phyloP scores from a whole-genome alignment of 2,797 vertebrate genomes.

The Caiman crocodilus region DNA sequence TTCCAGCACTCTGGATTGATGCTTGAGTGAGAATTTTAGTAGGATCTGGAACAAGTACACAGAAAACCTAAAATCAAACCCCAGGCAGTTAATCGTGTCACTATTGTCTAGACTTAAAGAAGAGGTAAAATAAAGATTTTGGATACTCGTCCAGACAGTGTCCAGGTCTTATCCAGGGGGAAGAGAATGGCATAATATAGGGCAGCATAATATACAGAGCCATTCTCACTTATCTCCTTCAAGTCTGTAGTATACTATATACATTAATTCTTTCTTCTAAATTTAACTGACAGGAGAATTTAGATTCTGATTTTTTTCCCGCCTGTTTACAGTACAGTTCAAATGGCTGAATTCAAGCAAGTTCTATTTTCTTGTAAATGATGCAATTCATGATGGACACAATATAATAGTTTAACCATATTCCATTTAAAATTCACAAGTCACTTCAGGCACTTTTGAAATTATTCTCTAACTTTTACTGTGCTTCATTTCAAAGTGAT shows the following conservation, averaged over 20 bases:
- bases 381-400: background rate
- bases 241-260: background rate
- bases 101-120: background rate
- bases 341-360: background rate
- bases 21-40: background rate
- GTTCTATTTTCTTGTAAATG: background rate
- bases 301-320: background rate
- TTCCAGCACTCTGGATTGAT: background rate
- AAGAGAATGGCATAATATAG: background rate
- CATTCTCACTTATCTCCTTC: background rate
- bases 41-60: background rate
- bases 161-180: background rate
- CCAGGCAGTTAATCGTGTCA: background rate
- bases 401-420: background rate
- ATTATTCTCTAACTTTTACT: background rate
- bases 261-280: background rate
- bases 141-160: background rate
- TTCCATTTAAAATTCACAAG: background rate
- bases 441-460: background rate
- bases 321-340: background rate
- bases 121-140: background rate
- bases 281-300: background rate
- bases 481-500: background rate
- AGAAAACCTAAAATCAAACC: background rate
- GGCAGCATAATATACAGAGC: background rate